phyloP scores from a whole-genome alignment of 2,797 vertebrate genomes.

The Clarias platycephalus region DNA sequence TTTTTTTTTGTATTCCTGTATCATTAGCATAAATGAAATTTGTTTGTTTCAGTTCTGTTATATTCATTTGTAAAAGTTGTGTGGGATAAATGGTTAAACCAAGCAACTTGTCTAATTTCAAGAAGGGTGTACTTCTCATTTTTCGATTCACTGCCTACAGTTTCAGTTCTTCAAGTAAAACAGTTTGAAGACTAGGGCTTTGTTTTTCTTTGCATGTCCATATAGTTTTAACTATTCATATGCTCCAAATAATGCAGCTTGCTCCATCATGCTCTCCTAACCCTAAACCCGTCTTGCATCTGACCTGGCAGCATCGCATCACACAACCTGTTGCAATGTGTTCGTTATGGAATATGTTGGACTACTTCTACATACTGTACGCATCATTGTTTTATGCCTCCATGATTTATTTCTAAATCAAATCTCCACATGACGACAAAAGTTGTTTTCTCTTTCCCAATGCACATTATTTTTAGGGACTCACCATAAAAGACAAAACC shows the following conservation, averaged over 20 bases:
- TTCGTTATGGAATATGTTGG: too few species aligned
- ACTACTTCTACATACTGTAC: neutral
- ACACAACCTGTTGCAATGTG: neutral
- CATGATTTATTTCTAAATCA: neutral
- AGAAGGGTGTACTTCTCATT: neutral
- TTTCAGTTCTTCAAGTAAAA: conserved; percentile 31
- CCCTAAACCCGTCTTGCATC: neutral
- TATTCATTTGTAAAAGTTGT: neutral
- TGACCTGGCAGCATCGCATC: too few species aligned
- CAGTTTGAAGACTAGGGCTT: neutral
- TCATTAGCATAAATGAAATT: neutral
- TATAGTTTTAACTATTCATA: neutral
- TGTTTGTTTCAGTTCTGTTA: conserved; percentile 11
- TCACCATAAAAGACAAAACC: neutral
- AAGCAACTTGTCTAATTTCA: conserved; percentile 3
- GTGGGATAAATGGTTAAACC: conserved; percentile 1
- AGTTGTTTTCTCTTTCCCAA: neutral
- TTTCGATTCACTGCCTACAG: neutral
- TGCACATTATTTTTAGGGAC: neutral
- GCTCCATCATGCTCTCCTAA: neutral
- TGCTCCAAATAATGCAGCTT: neutral
- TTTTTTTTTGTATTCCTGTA: neutral
- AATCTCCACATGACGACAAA: neutral
- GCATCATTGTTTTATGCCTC: too few species aligned
- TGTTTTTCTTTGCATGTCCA: conserved; percentile 14